Evolutionary conservation across 53 echinoderm and acorn worm genomes (phyloP).

Genomic region (Temnopleurus reevesii): DNA sequence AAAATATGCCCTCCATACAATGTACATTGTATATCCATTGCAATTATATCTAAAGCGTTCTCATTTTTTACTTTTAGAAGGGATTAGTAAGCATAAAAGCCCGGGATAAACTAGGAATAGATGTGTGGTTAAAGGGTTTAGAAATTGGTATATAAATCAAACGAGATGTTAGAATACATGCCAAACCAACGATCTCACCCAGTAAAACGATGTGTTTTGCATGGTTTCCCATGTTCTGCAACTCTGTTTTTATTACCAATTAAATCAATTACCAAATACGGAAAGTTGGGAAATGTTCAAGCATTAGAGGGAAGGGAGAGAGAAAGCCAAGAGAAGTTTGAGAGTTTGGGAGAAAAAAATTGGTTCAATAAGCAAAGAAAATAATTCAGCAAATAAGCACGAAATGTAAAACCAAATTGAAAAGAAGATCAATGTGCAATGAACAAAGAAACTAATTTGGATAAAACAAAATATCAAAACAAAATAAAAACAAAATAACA

Average conservation of each 20-base stretch:
- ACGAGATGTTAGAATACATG: background rate
- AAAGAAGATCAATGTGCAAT: too few species aligned
- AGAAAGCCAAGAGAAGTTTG: too few species aligned
- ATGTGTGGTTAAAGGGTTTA: background rate
- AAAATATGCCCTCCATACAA: too few species aligned
- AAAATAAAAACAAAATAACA: too few species aligned
- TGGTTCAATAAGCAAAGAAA: too few species aligned
- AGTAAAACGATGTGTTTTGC: conserved; percentile 53
- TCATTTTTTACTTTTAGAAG: background rate
- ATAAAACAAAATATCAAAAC: too few species aligned
- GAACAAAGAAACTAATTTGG: too few species aligned
- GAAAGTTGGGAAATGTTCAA: background rate
- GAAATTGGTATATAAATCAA: background rate
- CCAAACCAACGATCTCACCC: conserved; percentile 28
- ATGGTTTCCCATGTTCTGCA: conserved; percentile 45
- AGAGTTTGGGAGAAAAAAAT: too few species aligned
- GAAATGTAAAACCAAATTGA: too few species aligned
- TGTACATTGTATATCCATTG: too few species aligned
- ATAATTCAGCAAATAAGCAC: too few species aligned
- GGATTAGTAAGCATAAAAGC: background rate
- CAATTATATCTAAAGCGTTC: too few species aligned
- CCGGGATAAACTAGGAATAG: background rate
- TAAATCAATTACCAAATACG: background rate
- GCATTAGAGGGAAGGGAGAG: background rate
- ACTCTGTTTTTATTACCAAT: background rate